A percentile compares a stretch with the other conserved stretches of the same genome.
Conservation (phyloP, 2,888 invertebrate species). For the Patella pellucida region DNA sequence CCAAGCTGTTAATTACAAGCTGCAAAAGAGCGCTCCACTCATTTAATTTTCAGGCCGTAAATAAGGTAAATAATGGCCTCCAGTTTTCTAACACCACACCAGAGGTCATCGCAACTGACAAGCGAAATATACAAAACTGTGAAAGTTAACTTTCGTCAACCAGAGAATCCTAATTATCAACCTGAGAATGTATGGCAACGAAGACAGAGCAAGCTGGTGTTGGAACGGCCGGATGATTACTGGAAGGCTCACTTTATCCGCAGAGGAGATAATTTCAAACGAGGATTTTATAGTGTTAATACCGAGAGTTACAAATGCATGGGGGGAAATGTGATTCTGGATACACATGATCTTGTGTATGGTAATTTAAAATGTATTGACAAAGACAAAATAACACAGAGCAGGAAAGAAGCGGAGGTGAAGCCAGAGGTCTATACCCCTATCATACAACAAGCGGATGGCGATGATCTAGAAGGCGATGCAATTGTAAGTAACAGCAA, state of each 20-base stretch:
- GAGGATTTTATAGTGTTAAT: neutral
- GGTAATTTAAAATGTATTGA: neutral
- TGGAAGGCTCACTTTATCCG: neutral
- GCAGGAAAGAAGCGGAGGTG: neutral
- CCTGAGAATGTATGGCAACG: neutral
- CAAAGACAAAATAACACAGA: neutral
- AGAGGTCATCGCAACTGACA: neutral
- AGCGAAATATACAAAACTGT: neutral
- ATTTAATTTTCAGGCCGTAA: too few relatives aligned
- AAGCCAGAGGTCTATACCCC: neutral
- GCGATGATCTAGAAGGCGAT: neutral
- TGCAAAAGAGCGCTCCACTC: too few relatives aligned
- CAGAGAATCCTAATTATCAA: neutral
- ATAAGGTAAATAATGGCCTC: neutral
- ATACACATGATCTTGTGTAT: neutral
- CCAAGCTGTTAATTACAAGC: too few relatives aligned
- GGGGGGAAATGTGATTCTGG: neutral
- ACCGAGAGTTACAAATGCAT: neutral
- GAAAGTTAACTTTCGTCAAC: neutral
- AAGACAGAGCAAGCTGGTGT: neutral
- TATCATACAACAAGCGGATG: neutral
- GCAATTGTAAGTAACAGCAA: neutral
- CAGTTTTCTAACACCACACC: neutral
- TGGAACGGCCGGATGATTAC: neutral
- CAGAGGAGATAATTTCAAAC: neutral